Evolutionary conservation across 2,113 vertebrate species (phyloP).

Genomic region (Vidua macroura): DNA sequence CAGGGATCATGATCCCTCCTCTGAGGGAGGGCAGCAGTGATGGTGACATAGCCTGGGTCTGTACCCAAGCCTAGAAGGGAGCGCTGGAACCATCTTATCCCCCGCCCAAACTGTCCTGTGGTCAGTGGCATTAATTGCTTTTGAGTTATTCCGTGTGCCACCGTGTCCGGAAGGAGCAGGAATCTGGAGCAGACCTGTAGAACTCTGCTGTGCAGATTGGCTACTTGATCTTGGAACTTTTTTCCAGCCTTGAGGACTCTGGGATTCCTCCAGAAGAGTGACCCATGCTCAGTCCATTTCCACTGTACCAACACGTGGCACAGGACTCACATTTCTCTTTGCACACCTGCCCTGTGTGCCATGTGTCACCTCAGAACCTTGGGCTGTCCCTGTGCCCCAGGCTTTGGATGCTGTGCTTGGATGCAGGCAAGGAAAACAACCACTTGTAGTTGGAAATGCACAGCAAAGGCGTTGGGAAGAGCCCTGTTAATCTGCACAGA

Average conservation of each 20-base stretch:
- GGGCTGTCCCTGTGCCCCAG: not conserved
- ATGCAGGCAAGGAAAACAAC: not conserved
- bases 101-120: not conserved
- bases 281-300: not conserved
- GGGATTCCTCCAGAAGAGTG: not conserved
- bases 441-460: not conserved
- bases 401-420: not conserved
- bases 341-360: not conserved
- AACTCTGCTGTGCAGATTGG: too few relatives aligned
- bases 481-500: not conserved
- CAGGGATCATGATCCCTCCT: fast-evolving
- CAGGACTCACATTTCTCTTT: too few relatives aligned
- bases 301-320: fast-evolving
- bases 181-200: not conserved
- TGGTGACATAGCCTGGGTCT: not conserved
- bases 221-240: fast-evolving
- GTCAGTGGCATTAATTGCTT: not conserved
- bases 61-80: too few relatives aligned
- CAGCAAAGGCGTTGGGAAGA: not conserved
- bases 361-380: fast-evolving
- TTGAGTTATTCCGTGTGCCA: not conserved
- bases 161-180: not conserved
- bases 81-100: not conserved
- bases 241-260: too few relatives aligned
- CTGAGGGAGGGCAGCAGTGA: not conserved